These are phyloP conservation scores for Amblyjoppa fuscipennis DNA, from an alignment of 2,888 invertebrate genomes.

Conservation along the genomic window DNA sequence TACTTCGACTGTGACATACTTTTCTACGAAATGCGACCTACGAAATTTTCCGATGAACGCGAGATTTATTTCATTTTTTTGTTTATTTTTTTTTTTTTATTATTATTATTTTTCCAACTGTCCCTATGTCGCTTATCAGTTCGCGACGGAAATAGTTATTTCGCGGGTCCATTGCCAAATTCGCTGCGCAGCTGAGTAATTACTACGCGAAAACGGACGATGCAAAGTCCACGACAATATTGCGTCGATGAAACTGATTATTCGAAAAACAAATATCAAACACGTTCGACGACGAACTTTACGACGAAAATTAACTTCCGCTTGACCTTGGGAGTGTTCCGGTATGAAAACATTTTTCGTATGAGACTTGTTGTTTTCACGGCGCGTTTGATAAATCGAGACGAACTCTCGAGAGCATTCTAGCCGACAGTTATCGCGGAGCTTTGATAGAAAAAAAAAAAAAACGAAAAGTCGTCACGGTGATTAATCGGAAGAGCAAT, in stretches of 20 bases:
- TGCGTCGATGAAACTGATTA: neutral
- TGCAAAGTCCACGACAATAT: neutral
- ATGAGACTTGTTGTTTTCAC: neutral
- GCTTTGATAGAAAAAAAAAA: neutral
- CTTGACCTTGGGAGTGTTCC: neutral
- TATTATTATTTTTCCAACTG: conserved; percentile 6
- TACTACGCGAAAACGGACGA: neutral
- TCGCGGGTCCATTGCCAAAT: neutral
- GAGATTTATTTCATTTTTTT: neutral
- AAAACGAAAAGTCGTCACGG: neutral
- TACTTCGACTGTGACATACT: conserved; percentile 77
- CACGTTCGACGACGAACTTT: neutral
- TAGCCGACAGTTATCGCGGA: neutral
- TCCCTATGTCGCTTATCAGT: conserved; percentile 2
- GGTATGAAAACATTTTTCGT: neutral
- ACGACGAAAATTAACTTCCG: neutral
- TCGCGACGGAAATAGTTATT: conserved; percentile 21
- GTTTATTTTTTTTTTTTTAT: neutral
- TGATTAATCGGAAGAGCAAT: neutral
- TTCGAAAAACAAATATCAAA: neutral
- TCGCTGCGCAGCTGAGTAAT: neutral
- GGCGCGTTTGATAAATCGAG: neutral
- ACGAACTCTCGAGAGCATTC: neutral
- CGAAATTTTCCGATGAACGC: conserved; percentile 21
- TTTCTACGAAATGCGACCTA: conserved; percentile 68